These are phyloP conservation scores for Laticauda colubrina DNA, from an alignment of 2,113 vertebrate species.

Conservation along the genomic window DNA sequence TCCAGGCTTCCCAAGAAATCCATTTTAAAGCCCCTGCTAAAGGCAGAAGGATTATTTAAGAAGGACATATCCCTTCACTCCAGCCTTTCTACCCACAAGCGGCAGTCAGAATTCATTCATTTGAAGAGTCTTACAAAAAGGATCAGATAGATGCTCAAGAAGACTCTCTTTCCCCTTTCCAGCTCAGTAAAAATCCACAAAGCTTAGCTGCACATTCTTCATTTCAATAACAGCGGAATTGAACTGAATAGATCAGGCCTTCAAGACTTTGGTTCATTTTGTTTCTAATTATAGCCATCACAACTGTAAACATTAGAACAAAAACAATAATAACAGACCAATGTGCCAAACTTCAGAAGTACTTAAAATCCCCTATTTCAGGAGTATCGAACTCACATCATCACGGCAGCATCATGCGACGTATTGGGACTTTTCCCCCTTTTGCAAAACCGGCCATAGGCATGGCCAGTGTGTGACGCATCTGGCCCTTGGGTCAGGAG, in stretches of 20 bases:
- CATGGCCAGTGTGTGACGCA: no score
- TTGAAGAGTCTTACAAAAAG: constrained; percentile 13
- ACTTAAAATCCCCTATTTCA: constrained; percentile 11
- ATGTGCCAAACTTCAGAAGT: constrained; percentile 30
- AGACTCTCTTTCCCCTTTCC: constrained; percentile 21
- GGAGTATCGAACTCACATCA: no score
- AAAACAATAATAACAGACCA: background rate
- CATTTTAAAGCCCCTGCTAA: background rate
- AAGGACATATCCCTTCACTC: background rate
- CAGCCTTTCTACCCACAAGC: constrained; percentile 23
- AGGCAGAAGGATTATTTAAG: background rate
- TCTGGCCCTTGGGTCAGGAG: no score
- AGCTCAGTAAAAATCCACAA: constrained; percentile 32
- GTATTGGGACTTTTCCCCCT: no score
- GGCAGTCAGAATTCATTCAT: constrained; percentile 1
- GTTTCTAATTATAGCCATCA: constrained; percentile 6
- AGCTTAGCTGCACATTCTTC: background rate
- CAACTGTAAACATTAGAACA: background rate
- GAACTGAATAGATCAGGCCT: constrained; percentile 37
- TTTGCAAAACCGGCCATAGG: no score
- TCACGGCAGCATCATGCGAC: no score
- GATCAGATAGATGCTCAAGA: constrained; percentile 3
- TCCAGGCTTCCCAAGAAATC: background rate
- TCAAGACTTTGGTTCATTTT: constrained; percentile 21
- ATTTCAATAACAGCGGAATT: constrained; percentile 18